phyloP scores from a whole-genome alignment of 2,888 invertebrate genomes.

The Acleris laterana region DNA sequence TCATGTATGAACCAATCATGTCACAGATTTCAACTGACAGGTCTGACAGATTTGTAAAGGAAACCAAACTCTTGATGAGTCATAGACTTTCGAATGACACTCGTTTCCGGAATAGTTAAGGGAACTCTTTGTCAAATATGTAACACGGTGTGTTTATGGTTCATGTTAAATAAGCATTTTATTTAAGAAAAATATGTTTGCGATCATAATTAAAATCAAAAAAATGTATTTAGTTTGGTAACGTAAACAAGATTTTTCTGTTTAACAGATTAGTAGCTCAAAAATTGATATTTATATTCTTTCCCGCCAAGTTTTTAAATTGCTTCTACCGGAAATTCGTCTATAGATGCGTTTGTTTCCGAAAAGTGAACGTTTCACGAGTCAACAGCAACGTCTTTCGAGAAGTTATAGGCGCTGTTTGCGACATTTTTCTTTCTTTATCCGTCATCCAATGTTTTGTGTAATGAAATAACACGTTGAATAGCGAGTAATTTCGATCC shows the following conservation, averaged over 20 bases:
- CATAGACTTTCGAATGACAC: conserved; percentile 80
- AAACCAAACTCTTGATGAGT: conserved; percentile 71
- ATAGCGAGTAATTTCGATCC: conserved; percentile 77
- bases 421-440: conserved; percentile 84
- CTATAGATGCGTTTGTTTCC: conserved; percentile 85
- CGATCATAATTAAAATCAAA: background rate
- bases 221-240: background rate
- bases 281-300: conserved; percentile 32
- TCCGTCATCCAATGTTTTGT: conserved; percentile 82
- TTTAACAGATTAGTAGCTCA: background rate
- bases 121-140: conserved; percentile 62
- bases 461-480: conserved; percentile 84
- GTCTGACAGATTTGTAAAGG: conserved; percentile 49
- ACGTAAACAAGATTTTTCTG: background rate
- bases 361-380: conserved; percentile 85
- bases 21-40: conserved; percentile 21
- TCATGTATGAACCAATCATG: conserved; percentile 43
- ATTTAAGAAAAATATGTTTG: background rate
- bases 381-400: conserved; percentile 85
- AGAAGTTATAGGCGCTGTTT: conserved; percentile 83
- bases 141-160: conserved; percentile 63
- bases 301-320: conserved; percentile 78
- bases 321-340: conserved; percentile 80
- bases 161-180: conserved; percentile 34
- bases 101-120: conserved; percentile 80